Evolutionary conservation across 2,113 vertebrate species (phyloP).

Genomic region (Gracilinanus agilis): DNA sequence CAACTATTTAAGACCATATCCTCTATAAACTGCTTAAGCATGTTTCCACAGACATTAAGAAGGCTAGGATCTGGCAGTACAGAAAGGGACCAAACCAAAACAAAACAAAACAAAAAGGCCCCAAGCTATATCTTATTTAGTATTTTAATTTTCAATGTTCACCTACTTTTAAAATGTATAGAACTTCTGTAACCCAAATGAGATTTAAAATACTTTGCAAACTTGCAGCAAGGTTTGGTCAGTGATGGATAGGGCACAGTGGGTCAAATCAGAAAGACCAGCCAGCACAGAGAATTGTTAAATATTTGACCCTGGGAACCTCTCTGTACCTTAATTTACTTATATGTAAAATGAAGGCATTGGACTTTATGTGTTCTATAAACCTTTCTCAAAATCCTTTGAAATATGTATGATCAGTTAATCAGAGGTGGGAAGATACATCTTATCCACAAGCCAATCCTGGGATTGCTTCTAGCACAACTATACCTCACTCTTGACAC

Average conservation of each 20-base stretch:
- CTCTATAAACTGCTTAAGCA: constrained; percentile 73
- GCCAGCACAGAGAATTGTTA: not conserved
- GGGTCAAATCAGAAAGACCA: not conserved
- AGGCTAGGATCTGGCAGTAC: constrained; percentile 42
- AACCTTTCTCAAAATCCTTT: not conserved
- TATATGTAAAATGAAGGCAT: not conserved
- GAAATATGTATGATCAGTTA: not conserved
- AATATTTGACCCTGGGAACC: not conserved
- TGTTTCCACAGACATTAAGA: constrained; percentile 75
- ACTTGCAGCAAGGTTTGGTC: not conserved
- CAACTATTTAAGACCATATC: constrained; percentile 76
- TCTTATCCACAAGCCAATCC: not conserved
- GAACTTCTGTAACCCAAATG: not conserved
- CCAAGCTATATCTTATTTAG: constrained; percentile 56
- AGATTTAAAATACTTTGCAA: not conserved
- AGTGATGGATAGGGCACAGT: not conserved
- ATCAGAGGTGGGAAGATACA: not conserved
- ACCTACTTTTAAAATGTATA: constrained; percentile 47
- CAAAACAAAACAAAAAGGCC: constrained; percentile 1
- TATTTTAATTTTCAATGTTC: constrained; percentile 65
- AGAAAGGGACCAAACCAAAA: not conserved
- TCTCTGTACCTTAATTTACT: not conserved
- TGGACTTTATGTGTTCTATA: not conserved
- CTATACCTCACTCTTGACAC: not conserved
- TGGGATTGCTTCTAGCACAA: not conserved